phyloP scores from a whole-genome alignment of 2,113 vertebrate species.

The Elachura formosa region DNA sequence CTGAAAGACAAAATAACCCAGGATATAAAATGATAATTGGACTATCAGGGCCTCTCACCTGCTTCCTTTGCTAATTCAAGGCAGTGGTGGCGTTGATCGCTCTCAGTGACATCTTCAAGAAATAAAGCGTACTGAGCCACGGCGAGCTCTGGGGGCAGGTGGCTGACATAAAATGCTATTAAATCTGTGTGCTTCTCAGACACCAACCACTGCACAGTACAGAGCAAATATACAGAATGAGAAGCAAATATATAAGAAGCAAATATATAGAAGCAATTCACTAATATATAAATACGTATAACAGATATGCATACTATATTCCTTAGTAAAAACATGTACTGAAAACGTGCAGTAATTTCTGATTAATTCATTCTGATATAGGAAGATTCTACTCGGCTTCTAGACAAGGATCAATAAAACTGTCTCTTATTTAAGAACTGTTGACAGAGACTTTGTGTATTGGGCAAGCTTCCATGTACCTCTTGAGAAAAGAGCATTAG shows the following conservation, averaged over 20 bases:
- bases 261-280: background rate
- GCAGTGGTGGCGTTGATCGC: constrained; percentile 83
- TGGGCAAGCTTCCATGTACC: background rate
- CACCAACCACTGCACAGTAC: constrained; percentile 75
- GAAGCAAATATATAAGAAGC: background rate
- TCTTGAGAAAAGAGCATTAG: background rate
- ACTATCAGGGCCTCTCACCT: constrained; percentile 69
- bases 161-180: constrained; percentile 91
- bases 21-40: background rate
- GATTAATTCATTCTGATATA: background rate
- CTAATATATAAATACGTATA: background rate
- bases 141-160: constrained; percentile 82
- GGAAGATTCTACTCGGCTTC: background rate
- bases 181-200: constrained; percentile 84
- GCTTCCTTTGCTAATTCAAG: constrained; percentile 87
- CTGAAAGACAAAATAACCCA: background rate
- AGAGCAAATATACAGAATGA: background rate
- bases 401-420: background rate
- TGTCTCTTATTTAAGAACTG: background rate
- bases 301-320: background rate
- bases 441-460: background rate
- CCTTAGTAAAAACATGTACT: background rate
- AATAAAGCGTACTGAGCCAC: constrained; percentile 86
- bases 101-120: constrained; percentile 87
- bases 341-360: background rate